Evolutionary conservation across 1,140 invertebrate genomes (phyloP).

Genomic region (Tetragonula clypearis): DNA sequence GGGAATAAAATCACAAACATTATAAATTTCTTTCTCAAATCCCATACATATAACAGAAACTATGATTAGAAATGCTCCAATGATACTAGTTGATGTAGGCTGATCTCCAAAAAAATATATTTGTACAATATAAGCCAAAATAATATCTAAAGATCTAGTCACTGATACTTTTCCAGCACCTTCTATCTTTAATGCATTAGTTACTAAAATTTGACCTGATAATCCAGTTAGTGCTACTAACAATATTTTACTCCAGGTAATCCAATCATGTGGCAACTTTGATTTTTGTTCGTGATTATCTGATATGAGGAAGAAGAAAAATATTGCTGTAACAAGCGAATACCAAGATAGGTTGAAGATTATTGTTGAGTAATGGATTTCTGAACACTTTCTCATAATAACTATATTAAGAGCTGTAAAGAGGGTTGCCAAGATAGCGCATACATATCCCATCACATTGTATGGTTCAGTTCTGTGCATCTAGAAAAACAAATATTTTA

Average conservation of each 20-base stretch:
- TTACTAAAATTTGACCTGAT: constrained; percentile 80
- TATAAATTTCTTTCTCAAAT: constrained; percentile 80
- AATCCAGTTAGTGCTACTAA: constrained; percentile 77
- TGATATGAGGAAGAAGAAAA: constrained; percentile 73
- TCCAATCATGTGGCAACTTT: constrained; percentile 71
- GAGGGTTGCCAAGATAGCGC: constrained; percentile 80
- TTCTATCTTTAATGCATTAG: constrained; percentile 81
- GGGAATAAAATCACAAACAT: constrained; percentile 78
- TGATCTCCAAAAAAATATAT: constrained; percentile 81
- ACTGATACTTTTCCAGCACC: constrained; percentile 82
- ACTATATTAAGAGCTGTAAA: constrained; percentile 83
- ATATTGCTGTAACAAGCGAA: constrained; percentile 76
- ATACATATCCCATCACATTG: constrained; percentile 80
- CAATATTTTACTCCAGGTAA: constrained; percentile 77
- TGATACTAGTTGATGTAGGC: constrained; percentile 78
- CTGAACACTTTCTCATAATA: constrained; percentile 82
- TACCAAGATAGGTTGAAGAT: constrained; percentile 81
- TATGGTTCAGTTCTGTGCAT: constrained; percentile 70
- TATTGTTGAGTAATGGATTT: constrained; percentile 81
- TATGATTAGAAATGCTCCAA: constrained; percentile 80
- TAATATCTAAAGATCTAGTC: constrained; percentile 82
- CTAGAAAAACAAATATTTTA: constrained; percentile 58
- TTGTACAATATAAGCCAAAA: constrained; percentile 82
- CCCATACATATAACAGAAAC: constrained; percentile 81
- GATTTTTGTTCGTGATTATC: constrained; percentile 65